Base-by-base conservation (phyloP, 2,113 vertebrate species). In the Sminthopsis crassicaudata region DNA sequence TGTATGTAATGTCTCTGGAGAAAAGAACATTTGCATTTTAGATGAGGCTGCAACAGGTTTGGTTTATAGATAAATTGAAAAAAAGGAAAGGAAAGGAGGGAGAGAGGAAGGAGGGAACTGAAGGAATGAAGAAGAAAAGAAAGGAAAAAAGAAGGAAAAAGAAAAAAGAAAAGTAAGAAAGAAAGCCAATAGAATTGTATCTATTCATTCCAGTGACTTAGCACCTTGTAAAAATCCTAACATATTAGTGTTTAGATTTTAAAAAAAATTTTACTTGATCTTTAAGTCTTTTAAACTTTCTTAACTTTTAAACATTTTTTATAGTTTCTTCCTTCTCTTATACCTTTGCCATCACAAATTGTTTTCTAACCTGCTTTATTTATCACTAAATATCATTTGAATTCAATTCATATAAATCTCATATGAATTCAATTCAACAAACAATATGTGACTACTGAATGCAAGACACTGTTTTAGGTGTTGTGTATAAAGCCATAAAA, bases 11-110 rank as follows among this genome's bases (percentile, higher is more conserved):
- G n/a, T 52, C 30, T 51, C 93, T 46, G 23, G 76, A 84, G 50
- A 12, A 55, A n/a, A 91, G 42, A 92, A n/a, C 24, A 27, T 91
- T 23, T 93, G 30, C 92, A 76, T 51, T 93, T 93, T 90, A 52
- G 22, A 89, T 30, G 26, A 30, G 27, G 16, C 67, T 95, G 88
- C 36, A 92, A 50, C 90, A 94, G 19, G 54, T 57, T 51, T 93
- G 92, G 93, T 46, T 92, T 90, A 92, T 30, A 89, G 48, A 46
- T 8, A 93, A 92, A n/a, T 52, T 42, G 30, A 42, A 30, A 3
- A 76, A 54, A 25, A n/a, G n/a, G n/a, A n/a, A 48, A 48, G 48
- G 48, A 48, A 48, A 48, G 48, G 48, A 48, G 4, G 48, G 48
- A 48, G 48, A 48, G 48, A 48, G 48, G 6, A 48, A 48, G 48